Conservation (phyloP, 2,797 vertebrate genomes). For the Argentina silus region DNA sequence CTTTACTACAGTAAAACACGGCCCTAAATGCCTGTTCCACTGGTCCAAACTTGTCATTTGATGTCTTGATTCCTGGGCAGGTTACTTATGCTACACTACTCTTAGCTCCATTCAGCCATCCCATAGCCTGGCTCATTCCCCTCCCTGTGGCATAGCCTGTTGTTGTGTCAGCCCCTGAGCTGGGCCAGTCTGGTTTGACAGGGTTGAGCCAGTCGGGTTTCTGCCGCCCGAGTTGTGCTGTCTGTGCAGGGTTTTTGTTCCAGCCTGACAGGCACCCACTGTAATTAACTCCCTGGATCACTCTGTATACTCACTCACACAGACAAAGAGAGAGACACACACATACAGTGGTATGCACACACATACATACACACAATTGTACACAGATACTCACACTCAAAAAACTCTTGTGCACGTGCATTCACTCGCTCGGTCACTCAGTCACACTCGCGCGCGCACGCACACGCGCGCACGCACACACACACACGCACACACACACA, state of each 20-base stretch:
- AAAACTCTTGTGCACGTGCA: conserved; percentile 1
- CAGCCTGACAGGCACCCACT: conserved; percentile 77
- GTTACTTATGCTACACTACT: conserved; percentile 3
- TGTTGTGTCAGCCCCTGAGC: conserved; percentile 36
- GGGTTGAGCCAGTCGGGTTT: conserved; percentile 78
- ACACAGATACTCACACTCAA: conserved; percentile 23
- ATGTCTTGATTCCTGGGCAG: conserved; percentile 1
- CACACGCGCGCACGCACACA: conserved; percentile 25
- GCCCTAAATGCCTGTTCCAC: conserved; percentile 16
- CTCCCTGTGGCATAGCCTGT: neutral
- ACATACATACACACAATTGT: conserved; percentile 19
- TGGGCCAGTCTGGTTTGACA: conserved; percentile 65
- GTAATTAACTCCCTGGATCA: conserved; percentile 83
- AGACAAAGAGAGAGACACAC: conserved; percentile 65
- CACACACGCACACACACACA: conserved; percentile 15
- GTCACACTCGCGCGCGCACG: conserved; percentile 29
- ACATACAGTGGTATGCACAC: conserved; percentile 45
- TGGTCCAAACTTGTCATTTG: conserved; percentile 2
- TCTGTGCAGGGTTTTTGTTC: conserved; percentile 83
- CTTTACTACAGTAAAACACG: neutral
- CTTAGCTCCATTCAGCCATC: conserved; percentile 4
- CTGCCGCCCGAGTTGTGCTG: conserved; percentile 80
- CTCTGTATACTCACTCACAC: conserved; percentile 76
- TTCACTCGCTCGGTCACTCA: neutral
- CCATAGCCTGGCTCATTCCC: neutral